Percentiles rank a stretch among this genome's conserved stretches.
Conservation (phyloP, 1,140 invertebrate genomes). For the Macrotrachela quadricornifera region DNA sequence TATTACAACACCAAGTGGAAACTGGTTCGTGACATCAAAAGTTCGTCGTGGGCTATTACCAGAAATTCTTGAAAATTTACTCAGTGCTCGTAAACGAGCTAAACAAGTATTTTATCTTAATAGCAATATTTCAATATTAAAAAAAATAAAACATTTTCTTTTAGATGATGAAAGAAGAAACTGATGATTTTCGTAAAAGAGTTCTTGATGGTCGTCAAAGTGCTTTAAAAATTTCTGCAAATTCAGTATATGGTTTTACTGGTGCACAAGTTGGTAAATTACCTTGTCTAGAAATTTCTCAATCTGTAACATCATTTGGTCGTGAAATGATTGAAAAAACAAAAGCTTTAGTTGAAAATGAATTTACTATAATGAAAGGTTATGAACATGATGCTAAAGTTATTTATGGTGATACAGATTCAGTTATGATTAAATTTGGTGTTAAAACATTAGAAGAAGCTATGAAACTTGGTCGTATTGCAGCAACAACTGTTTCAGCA, state of each 20-base stretch:
- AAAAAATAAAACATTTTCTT: too few relatives aligned
- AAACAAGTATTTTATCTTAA: slow-evolving; percentile 9
- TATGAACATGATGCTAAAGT: slow-evolving; percentile 69
- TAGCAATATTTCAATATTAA: too few relatives aligned
- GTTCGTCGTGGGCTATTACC: slow-evolving; percentile 70
- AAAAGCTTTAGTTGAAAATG: slow-evolving; percentile 73
- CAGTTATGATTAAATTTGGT: slow-evolving; percentile 98
- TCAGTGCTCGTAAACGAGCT: slow-evolving; percentile 64
- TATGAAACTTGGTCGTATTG: slow-evolving; percentile 83
- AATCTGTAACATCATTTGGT: slow-evolving; percentile 93
- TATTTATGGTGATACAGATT: slow-evolving; percentile 98
- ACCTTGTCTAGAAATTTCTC: slow-evolving; percentile 92
- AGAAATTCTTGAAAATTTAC: slow-evolving; percentile 76
- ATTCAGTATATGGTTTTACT: slow-evolving; percentile 98
- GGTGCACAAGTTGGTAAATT: slow-evolving; percentile 95
- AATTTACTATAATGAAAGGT: slow-evolving; percentile 56
- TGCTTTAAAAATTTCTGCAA: slow-evolving; percentile 93
- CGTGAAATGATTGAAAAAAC: slow-evolving; percentile 93
- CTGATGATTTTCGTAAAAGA: slow-evolving; percentile 71
- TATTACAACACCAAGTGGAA: slow-evolving; percentile 70
- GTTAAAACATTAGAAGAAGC: slow-evolving; percentile 68
- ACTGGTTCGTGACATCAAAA: slow-evolving; percentile 65
- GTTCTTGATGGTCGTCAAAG: slow-evolving; percentile 87
- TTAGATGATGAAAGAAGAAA: slow-evolving; percentile 42
- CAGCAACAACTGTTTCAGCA: slow-evolving; percentile 65